Evolutionary conservation across 2,113 vertebrate species (phyloP).

Genomic region (Sturnira hondurensis): DNA sequence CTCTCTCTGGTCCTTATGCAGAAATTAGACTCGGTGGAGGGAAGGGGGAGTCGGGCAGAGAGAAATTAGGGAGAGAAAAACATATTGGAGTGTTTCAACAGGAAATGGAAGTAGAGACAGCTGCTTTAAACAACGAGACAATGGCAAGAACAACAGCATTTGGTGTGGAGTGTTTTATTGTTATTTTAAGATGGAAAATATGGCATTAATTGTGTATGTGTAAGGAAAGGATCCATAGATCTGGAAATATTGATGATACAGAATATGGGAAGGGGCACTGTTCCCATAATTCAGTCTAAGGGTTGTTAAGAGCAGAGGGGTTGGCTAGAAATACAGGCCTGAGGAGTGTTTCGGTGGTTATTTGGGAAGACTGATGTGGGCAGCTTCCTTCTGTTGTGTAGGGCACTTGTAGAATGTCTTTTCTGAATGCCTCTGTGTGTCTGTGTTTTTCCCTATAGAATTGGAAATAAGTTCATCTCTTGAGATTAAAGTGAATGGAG

Average conservation of each 20-base stretch:
- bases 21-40: not conserved
- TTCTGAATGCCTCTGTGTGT: not conserved
- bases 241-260: not conserved
- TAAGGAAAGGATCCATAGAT: not conserved
- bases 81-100: not conserved
- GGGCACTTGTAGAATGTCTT: not conserved
- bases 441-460: not conserved
- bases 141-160: not conserved
- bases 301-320: not conserved
- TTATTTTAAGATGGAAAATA: not conserved
- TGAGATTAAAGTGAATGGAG: not conserved
- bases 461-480: not conserved
- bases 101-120: not conserved
- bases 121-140: not conserved
- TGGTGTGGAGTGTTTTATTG: not conserved
- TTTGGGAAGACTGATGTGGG: not conserved
- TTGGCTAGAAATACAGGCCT: not conserved
- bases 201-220: not conserved
- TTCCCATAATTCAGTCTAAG: no score
- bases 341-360: not conserved
- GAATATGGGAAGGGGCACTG: not conserved
- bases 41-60: rapidly evolving
- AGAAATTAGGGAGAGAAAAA: not conserved
- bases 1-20: not conserved
- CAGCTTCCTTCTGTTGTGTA: not conserved